These are phyloP conservation scores for Hycleus cichorii DNA, from an alignment of 1,140 invertebrate genomes.

Conservation along the genomic window DNA sequence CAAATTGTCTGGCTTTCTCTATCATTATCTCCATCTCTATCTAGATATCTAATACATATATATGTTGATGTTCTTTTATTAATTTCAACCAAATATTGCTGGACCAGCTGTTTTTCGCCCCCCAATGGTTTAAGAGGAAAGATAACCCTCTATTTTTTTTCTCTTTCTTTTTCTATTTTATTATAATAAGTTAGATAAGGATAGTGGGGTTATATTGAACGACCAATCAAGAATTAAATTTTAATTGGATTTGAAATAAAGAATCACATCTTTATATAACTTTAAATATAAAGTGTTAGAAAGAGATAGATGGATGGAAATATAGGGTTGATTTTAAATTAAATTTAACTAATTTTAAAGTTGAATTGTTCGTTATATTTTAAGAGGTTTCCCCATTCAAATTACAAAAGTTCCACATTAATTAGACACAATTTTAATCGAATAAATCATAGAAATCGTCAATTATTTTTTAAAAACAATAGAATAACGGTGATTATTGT, in stretches of 20 bases:
- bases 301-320: neutral
- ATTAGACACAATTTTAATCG: too few relatives aligned
- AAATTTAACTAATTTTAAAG: conserved; percentile 26
- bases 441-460: too few relatives aligned
- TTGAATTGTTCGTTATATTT: conserved; percentile 15
- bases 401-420: conserved; percentile 13
- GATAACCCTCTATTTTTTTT: neutral
- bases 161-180: neutral
- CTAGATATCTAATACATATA: neutral
- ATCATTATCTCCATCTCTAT: neutral
- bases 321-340: conserved; percentile 19
- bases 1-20: neutral
- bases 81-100: conserved; percentile 34
- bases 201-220: too few relatives aligned
- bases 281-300: too few relatives aligned
- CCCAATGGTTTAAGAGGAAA: too few relatives aligned
- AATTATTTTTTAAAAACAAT: too few relatives aligned
- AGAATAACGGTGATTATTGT: too few relatives aligned
- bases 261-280: too few relatives aligned
- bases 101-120: conserved; percentile 29
- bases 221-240: too few relatives aligned
- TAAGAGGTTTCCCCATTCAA: conserved; percentile 14
- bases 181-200: too few relatives aligned
- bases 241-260: too few relatives aligned
- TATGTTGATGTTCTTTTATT: conserved; percentile 29